Percentiles rank a stretch among this genome's conserved stretches.
Conservation (phyloP, 2,888 invertebrate species). For the Agonum fuliginosum region DNA sequence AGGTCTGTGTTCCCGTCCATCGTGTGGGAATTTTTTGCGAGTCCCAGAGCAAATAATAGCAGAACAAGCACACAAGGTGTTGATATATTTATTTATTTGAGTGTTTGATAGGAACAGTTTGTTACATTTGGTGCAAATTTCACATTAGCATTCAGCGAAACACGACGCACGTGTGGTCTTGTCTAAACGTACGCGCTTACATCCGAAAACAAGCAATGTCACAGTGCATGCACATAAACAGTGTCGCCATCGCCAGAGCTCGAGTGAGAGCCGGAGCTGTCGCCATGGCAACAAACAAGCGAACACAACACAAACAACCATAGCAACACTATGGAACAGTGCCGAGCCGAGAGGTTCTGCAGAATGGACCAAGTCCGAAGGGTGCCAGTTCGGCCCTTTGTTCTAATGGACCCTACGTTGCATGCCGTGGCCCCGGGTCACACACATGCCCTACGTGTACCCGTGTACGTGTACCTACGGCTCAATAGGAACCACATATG, state of each 20-base stretch:
- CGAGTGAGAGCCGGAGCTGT: slow-evolving; percentile 7
- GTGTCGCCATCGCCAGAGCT: not conserved
- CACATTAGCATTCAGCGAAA: slow-evolving; percentile 41
- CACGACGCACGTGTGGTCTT: slow-evolving; percentile 51
- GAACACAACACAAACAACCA: slow-evolving; percentile 32
- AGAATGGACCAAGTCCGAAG: slow-evolving; percentile 17
- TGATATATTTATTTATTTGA: slow-evolving; percentile 39
- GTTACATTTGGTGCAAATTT: slow-evolving; percentile 46
- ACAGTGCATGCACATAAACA: slow-evolving; percentile 53
- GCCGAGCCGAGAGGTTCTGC: not conserved
- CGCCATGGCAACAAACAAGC: slow-evolving; percentile 44
- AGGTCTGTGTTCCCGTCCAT: no score
- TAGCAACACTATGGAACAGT: not conserved
- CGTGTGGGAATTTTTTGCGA: not conserved
- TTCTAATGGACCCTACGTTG: slow-evolving; percentile 52
- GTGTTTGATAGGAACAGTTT: slow-evolving; percentile 29
- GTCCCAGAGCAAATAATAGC: not conserved
- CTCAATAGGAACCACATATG: slow-evolving; percentile 9
- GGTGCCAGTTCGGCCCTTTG: slow-evolving; percentile 55
- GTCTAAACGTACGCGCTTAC: slow-evolving; percentile 48
- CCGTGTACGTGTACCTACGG: not conserved
- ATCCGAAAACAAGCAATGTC: slow-evolving; percentile 51
- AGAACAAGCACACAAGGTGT: slow-evolving; percentile 26
- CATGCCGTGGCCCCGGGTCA: slow-evolving; percentile 47
- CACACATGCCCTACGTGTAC: slow-evolving; percentile 8